phyloP scores from a whole-genome alignment of 2,888 invertebrate genomes.

The Troilus luridus region DNA sequence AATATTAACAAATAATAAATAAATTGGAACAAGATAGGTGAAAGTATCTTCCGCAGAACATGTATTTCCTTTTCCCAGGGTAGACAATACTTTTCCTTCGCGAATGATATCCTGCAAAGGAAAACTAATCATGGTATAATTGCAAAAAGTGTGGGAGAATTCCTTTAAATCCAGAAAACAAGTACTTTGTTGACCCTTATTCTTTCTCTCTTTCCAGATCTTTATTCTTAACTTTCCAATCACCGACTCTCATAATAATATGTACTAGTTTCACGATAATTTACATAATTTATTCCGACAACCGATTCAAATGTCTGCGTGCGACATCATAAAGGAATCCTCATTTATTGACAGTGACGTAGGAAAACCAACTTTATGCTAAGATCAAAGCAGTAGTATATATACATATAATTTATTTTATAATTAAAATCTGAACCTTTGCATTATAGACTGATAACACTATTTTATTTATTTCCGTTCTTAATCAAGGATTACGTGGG shows the following conservation, averaged over 20 bases:
- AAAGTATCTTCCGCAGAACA: conserved; percentile 29
- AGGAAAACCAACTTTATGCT: background rate
- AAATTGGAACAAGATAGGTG: background rate
- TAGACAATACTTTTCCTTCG: background rate
- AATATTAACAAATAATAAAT: too few relatives aligned
- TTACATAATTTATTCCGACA: background rate
- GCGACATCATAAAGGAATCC: background rate
- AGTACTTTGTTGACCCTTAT: background rate
- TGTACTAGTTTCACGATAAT: background rate
- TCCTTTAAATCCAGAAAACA: background rate
- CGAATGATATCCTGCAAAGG: conserved; percentile 17
- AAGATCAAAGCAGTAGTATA: background rate
- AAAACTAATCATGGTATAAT: conserved; percentile 22
- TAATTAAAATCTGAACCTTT: background rate
- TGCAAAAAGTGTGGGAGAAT: conserved; percentile 5
- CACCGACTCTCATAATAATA: background rate
- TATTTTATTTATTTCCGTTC: too few relatives aligned
- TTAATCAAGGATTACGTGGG: too few relatives aligned
- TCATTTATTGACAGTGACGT: background rate
- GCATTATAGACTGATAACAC: background rate
- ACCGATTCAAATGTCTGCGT: background rate
- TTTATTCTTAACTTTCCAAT: conserved; percentile 5
- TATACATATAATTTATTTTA: background rate
- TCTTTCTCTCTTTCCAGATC: background rate
- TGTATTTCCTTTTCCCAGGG: conserved; percentile 29